These are phyloP conservation scores for Acanthosoma haemorrhoidale DNA, from an alignment of 2,888 invertebrate genomes.

Conservation along the genomic window DNA sequence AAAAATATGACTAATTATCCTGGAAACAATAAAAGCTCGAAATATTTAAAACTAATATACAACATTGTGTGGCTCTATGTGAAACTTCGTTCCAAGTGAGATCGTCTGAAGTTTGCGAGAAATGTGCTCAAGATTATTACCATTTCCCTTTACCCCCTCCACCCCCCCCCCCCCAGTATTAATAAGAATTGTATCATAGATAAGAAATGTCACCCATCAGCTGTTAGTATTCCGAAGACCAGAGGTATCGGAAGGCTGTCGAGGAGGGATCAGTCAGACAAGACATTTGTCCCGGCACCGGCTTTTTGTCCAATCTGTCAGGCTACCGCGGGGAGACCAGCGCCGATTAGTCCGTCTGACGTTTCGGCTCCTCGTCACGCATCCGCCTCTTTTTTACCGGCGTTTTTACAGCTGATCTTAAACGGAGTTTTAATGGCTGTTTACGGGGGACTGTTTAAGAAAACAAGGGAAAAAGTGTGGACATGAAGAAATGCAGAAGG, in stretches of 20 bases:
- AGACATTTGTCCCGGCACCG: neutral
- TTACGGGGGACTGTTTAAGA: constrained; percentile 6
- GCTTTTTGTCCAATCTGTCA: constrained; percentile 7
- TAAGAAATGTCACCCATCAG: no score
- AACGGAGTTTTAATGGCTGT: constrained; percentile 4
- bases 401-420: neutral
- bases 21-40: no score
- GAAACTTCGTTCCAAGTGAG: no score
- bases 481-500: neutral
- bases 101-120: no score
- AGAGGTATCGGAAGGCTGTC: neutral
- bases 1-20: no score
- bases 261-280: neutral
- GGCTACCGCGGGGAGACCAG: no score
- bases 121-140: no score
- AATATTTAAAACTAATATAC: no score
- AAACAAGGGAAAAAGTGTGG: neutral
- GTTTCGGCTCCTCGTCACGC: constrained; percentile 1
- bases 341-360: neutral
- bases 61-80: no score
- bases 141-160: no score
- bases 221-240: neutral
- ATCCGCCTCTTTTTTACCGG: neutral
- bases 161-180: no score
- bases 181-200: no score